phyloP scores from a whole-genome alignment of 2,113 vertebrate genomes.

The Mus pahari region DNA sequence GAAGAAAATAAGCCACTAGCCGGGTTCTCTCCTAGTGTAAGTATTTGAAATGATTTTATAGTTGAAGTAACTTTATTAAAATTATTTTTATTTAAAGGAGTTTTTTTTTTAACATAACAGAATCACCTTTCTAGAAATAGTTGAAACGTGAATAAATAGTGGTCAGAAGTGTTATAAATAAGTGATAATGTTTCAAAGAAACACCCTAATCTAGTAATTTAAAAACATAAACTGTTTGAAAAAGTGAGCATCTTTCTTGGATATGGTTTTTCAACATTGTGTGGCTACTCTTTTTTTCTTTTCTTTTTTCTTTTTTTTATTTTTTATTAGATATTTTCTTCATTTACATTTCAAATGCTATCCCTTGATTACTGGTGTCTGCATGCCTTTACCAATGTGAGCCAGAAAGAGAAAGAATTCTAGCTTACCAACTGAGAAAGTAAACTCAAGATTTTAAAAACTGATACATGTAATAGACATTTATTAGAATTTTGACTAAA shows the following conservation, averaged over 20 bases:
- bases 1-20: constrained; percentile 52
- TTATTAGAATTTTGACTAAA: constrained; percentile 50
- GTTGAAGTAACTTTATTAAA: constrained; percentile 56
- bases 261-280: constrained; percentile 20
- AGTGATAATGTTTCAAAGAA: constrained; percentile 41
- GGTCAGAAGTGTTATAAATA: not conserved
- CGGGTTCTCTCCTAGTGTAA: not conserved
- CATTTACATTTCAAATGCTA: too few species aligned
- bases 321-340: too few species aligned
- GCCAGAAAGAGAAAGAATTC: constrained; percentile 40
- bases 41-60: constrained; percentile 48
- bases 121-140: constrained; percentile 55
- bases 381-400: not conserved
- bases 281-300: constrained; percentile 28
- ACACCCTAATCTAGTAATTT: constrained; percentile 44
- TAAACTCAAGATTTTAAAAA: constrained; percentile 23
- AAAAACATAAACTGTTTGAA: constrained; percentile 55
- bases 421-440: constrained; percentile 38
- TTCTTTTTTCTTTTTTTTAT: too few species aligned
- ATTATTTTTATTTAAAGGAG: constrained; percentile 48
- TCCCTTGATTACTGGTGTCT: constrained; percentile 39
- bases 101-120: constrained; percentile 15
- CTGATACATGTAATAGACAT: constrained; percentile 18
- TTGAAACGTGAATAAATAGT: constrained; percentile 29
- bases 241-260: constrained; percentile 31